Conservation (phyloP, 2,113 vertebrate species). For the Tylochromis polylepis region DNA sequence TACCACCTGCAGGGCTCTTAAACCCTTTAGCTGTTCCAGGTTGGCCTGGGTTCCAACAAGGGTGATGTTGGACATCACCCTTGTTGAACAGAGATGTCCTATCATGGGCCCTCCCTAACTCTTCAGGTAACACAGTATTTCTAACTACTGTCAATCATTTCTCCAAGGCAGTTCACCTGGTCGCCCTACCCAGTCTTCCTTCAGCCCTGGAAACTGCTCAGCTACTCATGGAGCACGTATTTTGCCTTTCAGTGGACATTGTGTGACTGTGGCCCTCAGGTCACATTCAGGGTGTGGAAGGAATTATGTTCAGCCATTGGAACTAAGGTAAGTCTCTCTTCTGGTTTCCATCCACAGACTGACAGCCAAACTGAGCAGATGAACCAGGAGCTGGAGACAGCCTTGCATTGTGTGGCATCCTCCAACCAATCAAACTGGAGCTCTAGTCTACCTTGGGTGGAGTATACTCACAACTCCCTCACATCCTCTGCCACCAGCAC, state of each 20-base stretch:
- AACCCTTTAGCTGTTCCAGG: not conserved
- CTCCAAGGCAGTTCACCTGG: not conserved
- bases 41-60: not conserved
- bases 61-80: not conserved
- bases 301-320: no score
- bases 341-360: no score
- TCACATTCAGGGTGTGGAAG: no score
- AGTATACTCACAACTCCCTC: not conserved
- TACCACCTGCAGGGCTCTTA: not conserved
- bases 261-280: no score
- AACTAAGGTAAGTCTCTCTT: no score
- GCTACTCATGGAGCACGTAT: no score
- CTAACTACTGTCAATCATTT: not conserved
- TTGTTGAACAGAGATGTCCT: not conserved
- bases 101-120: not conserved
- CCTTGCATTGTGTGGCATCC: not conserved
- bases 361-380: no score
- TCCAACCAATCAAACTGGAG: not conserved
- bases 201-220: no score
- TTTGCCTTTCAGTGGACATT: no score
- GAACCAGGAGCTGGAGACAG: no score
- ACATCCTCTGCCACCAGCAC: not conserved
- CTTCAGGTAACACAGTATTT: not conserved
- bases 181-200: not conserved
- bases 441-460: not conserved